These are phyloP conservation scores for Prenolepis imparis DNA, from an alignment of 2,888 invertebrate species.

Conservation along the genomic window DNA sequence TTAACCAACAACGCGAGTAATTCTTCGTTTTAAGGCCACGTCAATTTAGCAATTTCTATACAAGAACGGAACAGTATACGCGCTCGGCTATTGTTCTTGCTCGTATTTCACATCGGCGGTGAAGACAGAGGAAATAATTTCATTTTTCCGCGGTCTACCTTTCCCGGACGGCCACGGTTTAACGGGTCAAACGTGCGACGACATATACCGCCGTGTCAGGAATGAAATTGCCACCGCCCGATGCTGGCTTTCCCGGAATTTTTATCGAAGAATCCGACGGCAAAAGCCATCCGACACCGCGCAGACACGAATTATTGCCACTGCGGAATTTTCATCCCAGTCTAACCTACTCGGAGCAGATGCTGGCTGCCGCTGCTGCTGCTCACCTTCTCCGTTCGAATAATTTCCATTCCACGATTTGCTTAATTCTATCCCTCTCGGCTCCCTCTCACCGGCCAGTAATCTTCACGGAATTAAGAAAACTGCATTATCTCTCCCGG, in stretches of 20 bases:
- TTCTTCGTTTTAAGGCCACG: background rate
- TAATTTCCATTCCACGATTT: constrained; percentile 71
- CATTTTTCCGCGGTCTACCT: constrained; percentile 34
- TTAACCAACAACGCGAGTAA: background rate
- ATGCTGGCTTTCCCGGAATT: constrained; percentile 65
- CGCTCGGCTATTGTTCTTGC: constrained; percentile 19
- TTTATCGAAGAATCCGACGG: constrained; percentile 64
- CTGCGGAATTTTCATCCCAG: constrained; percentile 72
- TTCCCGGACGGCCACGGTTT: background rate
- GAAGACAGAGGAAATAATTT: constrained; percentile 45
- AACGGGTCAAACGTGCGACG: constrained; percentile 49
- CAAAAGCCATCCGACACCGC: constrained; percentile 56
- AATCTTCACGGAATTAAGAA: constrained; percentile 53
- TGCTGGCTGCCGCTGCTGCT: background rate
- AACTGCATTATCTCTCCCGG: constrained; percentile 34
- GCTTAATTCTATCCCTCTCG: constrained; percentile 63
- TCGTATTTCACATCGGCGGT: constrained; percentile 23
- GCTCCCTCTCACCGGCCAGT: background rate
- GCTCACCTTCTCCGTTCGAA: constrained; percentile 48
- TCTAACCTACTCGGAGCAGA: constrained; percentile 49
- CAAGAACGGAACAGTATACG: background rate
- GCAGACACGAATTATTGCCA: constrained; percentile 69
- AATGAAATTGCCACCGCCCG: constrained; percentile 50
- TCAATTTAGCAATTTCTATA: constrained; percentile 17
- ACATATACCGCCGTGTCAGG: constrained; percentile 57